Base-by-base conservation (phyloP, 1,140 invertebrate genomes). In the Drosophila arawakana region DNA sequence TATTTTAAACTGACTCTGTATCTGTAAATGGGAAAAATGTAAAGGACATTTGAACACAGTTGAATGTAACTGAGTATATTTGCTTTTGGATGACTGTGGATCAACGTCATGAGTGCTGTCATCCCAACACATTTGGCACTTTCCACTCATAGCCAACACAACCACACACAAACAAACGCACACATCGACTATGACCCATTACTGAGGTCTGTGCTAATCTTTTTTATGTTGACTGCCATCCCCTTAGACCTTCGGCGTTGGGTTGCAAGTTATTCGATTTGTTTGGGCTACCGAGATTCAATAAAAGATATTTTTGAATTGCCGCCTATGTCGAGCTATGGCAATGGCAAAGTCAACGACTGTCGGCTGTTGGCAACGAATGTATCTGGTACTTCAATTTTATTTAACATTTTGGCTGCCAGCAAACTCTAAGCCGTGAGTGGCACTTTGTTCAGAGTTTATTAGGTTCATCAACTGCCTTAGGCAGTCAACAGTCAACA, bases 381-480 rank as follows among this genome's bases (percentile, higher is more conserved):
- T 71, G 37, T 71, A 57, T 65, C 43, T 47, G 73, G 69, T 47
- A 79, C 80, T 89, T 88, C 80, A 80, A 80, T 88, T 88, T 88
- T 88, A 88, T 88, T 80, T 80, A 88, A 77, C 83, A 77, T 77
- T 88, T 80, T 57, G 68, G 63, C 72, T 46, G 57, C 52, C 86
- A 70, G 76, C 77, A 85, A 67, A 30, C 25, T 30, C 73, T 85
- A 69, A 68, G 54, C 39, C 71, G 76, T 88, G 80, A 88, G 80
- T 88, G 79, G 68, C 82, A 86, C 83, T 82, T 88, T 58, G 82
- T 63, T 73, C 70, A 25, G 57, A 54, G 73, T 77, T 86, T 86
- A 86, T 86, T 86, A 81, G 80, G 83, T 76, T 86, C 82, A 88
- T 86, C 82, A 85, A 85, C 81, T 85, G 73, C 63, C 76, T 30